Base-by-base conservation (phyloP, 2,797 vertebrate genomes). In the Podarcis siculus region DNA sequence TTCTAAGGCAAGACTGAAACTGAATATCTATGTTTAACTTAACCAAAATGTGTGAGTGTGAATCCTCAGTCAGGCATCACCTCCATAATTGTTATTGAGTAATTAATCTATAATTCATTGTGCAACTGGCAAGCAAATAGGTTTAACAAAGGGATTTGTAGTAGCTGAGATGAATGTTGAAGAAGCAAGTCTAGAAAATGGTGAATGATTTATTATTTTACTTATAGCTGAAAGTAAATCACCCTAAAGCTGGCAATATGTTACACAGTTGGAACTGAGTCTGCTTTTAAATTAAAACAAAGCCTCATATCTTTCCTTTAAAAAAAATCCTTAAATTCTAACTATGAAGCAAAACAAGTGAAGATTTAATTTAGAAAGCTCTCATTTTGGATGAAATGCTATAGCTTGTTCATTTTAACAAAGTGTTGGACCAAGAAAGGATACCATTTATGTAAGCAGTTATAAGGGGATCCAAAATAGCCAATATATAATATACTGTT, bases 91-190 rank as follows among this genome's bases (percentile, higher is more conserved):
- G 32, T 85, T 92, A 69, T 25, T 90, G 90, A 94, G 89, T 91
- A 95, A 94, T 94, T 94, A 93, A 94, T 90, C 87, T 92, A 82
- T 92, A 95, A 92, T 95, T 92, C 89, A 90, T 82, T 83, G 73
- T 89, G 86, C 79, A 93, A 93, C 86, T 89, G 88, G 87, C 35
- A 91, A 93, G 69, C 23, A 95, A 92, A 93, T 87, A 91, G 19
- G 17, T 92, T 93, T 91, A 93, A 91, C 82, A 91, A 89, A 92
- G 66, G 90, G 92, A 90, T 92, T 90, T 87, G 32, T 58, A 91
- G 49, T 91, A 89, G 85, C 69, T 82, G 82, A 88, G 86, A 90
- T 88, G 89, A 85, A 87, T 88, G 89, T 90, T 85, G 82, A 90
- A 88, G 72, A 88, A 90, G 86, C 72, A 39, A 86, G 82, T 89